A percentile compares a stretch with the other conserved stretches of the same genome.
These are phyloP conservation scores for Theristicus caerulescens DNA, from an alignment of 2,113 vertebrate genomes.

Conservation along the genomic window DNA sequence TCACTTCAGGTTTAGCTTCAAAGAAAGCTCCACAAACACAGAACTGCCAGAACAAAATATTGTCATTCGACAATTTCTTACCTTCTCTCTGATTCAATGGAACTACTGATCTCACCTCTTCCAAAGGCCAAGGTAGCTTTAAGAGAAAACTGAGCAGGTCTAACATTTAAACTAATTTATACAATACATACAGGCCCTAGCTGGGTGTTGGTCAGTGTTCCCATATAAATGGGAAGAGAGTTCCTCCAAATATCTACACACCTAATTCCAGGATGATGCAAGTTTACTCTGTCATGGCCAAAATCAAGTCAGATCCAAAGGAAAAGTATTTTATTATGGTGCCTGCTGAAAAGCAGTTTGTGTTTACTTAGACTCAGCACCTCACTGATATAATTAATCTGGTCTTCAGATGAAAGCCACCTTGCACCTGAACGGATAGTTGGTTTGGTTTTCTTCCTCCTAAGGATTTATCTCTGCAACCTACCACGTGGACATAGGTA, in stretches of 20 bases:
- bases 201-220: neutral
- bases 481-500: neutral
- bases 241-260: neutral
- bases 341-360: neutral
- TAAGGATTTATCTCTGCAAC: neutral
- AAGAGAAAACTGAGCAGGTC: neutral
- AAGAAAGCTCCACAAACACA: neutral
- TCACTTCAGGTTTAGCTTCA: neutral
- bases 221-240: neutral
- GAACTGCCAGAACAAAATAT: neutral
- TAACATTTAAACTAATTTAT: neutral
- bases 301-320: neutral
- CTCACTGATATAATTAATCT: neutral
- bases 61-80: neutral
- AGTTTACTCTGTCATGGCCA: neutral
- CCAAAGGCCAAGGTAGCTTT: neutral
- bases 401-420: neutral
- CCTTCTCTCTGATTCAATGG: neutral
- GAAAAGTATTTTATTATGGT: neutral
- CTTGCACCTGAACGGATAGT: accelerated
- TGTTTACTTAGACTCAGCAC: neutral
- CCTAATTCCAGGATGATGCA: neutral
- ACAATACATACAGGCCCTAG: neutral
- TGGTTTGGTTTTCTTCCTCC: neutral
- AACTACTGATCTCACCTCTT: neutral